These are phyloP conservation scores for Pangasius krempfi DNA, from an alignment of 2,797 vertebrate genomes.

Conservation along the genomic window DNA sequence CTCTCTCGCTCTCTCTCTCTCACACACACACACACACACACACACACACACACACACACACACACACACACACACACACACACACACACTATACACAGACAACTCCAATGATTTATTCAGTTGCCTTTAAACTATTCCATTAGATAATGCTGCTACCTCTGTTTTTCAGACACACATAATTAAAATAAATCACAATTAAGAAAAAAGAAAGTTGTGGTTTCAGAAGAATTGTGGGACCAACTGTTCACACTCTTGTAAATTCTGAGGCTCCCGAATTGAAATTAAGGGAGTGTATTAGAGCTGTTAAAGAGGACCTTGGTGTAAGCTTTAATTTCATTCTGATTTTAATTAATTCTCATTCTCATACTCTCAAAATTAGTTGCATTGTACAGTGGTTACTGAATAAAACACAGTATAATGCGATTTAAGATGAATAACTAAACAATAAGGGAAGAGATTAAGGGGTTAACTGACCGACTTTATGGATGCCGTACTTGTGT, in stretches of 20 bases:
- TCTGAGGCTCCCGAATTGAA: not conserved
- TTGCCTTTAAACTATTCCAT: not conserved
- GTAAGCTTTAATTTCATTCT: not conserved
- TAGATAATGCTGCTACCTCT: not conserved
- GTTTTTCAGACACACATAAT: not conserved
- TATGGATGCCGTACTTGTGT: conserved; percentile 82
- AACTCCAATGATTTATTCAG: not conserved
- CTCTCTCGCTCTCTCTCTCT: too few species aligned
- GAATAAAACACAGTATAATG: not conserved
- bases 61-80: not conserved
- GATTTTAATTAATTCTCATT: not conserved
- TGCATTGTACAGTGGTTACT: not conserved
- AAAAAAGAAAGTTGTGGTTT: not conserved
- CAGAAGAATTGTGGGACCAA: not conserved
- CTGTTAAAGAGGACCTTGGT: not conserved
- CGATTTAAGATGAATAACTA: not conserved
- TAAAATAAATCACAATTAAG: not conserved
- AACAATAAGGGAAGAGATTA: not conserved
- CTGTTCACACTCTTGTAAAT: not conserved
- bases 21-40: too few species aligned
- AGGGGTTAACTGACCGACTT: conserved; percentile 77
- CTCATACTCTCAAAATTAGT: not conserved
- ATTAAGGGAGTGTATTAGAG: not conserved
- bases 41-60: too few species aligned
- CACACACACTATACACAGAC: not conserved